Conservation (phyloP, 2,888 invertebrate genomes). For the Ophion costatus region DNA sequence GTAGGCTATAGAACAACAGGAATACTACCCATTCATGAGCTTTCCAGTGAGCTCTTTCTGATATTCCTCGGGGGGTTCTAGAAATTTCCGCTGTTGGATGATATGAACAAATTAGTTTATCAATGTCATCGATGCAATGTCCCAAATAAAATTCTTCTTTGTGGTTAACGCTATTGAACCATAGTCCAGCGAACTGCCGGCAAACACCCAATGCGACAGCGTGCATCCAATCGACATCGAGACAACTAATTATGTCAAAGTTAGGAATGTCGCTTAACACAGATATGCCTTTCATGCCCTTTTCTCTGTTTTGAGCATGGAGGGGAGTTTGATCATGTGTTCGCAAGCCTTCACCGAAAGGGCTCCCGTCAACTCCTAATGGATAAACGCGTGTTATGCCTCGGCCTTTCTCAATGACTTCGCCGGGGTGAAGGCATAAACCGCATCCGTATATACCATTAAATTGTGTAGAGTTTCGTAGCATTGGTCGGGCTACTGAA, state of each 20-base stretch:
- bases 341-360: too few relatives aligned
- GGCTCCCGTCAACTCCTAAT: too few relatives aligned
- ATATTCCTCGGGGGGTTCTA: slow-evolving; percentile 45
- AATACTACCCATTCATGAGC: slow-evolving; percentile 56
- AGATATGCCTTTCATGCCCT: slow-evolving; percentile 21
- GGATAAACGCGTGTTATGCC: too few relatives aligned
- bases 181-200: slow-evolving; percentile 60
- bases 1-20: slow-evolving; percentile 51
- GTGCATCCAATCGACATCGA: slow-evolving; percentile 65
- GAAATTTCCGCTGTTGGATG: slow-evolving; percentile 51
- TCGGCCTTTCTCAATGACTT: too few relatives aligned
- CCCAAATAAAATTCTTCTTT: slow-evolving; percentile 59
- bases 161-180: slow-evolving; percentile 53
- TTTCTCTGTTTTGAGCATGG: too few relatives aligned
- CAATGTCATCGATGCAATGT: slow-evolving; percentile 24
- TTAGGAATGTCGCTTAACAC: slow-evolving; percentile 44
- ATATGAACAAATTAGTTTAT: slow-evolving; percentile 24
- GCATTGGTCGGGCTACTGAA: too few relatives aligned
- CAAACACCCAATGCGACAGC: slow-evolving; percentile 56
- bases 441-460: too few relatives aligned
- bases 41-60: slow-evolving; percentile 54
- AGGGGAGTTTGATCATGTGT: too few relatives aligned
- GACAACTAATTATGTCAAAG: slow-evolving; percentile 56
- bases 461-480: too few relatives aligned
- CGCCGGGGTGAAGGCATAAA: too few relatives aligned